Conservation (phyloP, 2,888 invertebrate species). For the Synergus itoensis region DNA sequence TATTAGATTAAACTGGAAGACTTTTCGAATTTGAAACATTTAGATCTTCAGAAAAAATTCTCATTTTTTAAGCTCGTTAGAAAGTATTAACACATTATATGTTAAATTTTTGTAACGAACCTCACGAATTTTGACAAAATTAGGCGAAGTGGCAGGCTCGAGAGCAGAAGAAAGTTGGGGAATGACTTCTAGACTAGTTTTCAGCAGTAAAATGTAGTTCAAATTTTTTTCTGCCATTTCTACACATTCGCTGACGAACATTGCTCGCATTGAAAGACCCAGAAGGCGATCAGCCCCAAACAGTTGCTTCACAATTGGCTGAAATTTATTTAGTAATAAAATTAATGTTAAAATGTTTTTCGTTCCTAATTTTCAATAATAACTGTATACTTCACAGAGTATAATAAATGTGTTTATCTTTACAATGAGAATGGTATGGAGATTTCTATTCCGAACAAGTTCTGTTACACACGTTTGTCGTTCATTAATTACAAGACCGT, state of each 20-base stretch:
- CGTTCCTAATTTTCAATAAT: not conserved
- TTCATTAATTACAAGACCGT: slow-evolving; percentile 64
- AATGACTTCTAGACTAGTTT: slow-evolving; percentile 87
- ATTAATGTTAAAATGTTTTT: not conserved
- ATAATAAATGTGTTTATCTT: not conserved
- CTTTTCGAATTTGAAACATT: no score
- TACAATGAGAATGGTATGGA: slow-evolving; percentile 84
- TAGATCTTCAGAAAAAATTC: not conserved
- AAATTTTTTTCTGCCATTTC: slow-evolving; percentile 86
- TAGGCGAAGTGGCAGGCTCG: slow-evolving; percentile 71
- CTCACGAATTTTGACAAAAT: slow-evolving; percentile 81
- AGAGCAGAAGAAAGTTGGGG: slow-evolving; percentile 81
- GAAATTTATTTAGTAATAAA: slow-evolving; percentile 19
- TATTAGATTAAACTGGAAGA: not conserved
- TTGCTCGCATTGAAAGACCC: slow-evolving; percentile 80
- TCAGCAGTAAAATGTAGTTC: slow-evolving; percentile 87
- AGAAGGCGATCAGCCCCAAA: slow-evolving; percentile 90
- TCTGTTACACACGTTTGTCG: slow-evolving; percentile 89
- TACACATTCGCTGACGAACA: slow-evolving; percentile 73
- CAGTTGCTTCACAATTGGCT: slow-evolving; percentile 83
- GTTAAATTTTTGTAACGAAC: slow-evolving; percentile 76
- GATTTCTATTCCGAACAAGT: slow-evolving; percentile 83
- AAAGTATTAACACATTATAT: slow-evolving; percentile 60
- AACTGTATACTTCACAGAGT: not conserved
- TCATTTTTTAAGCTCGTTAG: not conserved